phyloP scores from a whole-genome alignment of 2,888 invertebrate genomes.

The Podotricha telesiphe region DNA sequence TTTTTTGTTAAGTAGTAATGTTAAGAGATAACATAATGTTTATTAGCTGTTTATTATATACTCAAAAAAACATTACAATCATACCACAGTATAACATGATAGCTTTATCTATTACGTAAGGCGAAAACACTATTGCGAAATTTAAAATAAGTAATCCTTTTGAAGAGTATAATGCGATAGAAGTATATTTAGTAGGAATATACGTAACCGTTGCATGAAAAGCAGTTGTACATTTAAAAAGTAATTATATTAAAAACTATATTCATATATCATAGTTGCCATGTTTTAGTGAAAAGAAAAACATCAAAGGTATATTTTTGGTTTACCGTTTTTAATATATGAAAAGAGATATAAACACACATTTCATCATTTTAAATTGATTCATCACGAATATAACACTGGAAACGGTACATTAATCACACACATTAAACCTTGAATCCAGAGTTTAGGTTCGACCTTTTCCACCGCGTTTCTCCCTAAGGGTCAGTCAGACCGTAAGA shows the following conservation, averaged over 20 bases:
- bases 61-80: background rate
- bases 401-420: slow-evolving; percentile 49
- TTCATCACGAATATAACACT: slow-evolving; percentile 26
- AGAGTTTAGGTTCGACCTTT: slow-evolving; percentile 75
- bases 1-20: background rate
- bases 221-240: slow-evolving; percentile 12
- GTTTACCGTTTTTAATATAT: slow-evolving; percentile 24
- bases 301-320: slow-evolving; percentile 28
- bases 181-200: background rate
- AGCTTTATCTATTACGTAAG: background rate
- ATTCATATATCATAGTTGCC: slow-evolving; percentile 14
- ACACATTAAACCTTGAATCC: slow-evolving; percentile 51
- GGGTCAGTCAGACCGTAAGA: slow-evolving; percentile 80
- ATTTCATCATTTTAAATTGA: slow-evolving; percentile 31
- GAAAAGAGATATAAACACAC: slow-evolving; percentile 21
- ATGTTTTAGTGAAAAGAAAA: slow-evolving; percentile 21
- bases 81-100: background rate
- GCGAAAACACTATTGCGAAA: background rate
- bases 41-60: background rate
- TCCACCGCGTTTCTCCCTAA: slow-evolving; percentile 64
- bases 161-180: background rate
- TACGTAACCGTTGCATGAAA: background rate
- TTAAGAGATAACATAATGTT: background rate
- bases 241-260: slow-evolving; percentile 19
- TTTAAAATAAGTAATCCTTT: background rate